Evolutionary conservation across 64 coral and sea anemone genomes (phyloP).

Genomic region (Porites australiensis): DNA sequence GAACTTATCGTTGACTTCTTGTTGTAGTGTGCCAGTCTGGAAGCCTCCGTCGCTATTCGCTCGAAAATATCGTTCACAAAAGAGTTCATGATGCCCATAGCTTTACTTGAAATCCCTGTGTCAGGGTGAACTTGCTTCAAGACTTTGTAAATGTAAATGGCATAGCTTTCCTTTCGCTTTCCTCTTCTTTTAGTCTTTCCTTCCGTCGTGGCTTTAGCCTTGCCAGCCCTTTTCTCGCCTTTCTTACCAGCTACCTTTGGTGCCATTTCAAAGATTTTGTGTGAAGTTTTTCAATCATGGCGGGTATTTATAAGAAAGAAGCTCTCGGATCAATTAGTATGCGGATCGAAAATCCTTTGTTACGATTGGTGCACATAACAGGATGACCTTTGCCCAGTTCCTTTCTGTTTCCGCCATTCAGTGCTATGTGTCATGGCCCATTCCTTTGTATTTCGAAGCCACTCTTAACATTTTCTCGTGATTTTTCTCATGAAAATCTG

Average conservation of each 20-base stretch:
- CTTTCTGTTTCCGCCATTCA: too few species aligned
- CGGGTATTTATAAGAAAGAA: neutral
- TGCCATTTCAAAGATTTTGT: neutral
- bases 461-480: too few species aligned
- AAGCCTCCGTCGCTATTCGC: conserved; percentile 64
- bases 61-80: conserved; percentile 85
- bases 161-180: conserved; percentile 59
- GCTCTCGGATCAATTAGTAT: conserved; percentile 44
- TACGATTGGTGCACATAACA: neutral
- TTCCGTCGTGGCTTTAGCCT: neutral
- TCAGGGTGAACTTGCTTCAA: conserved; percentile 61
- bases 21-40: conserved; percentile 19
- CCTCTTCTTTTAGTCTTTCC: conserved; percentile 5
- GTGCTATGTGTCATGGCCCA: too few species aligned
- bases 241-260: conserved; percentile 43
- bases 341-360: conserved; percentile 32
- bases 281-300: neutral
- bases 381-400: neutral
- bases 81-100: conserved; percentile 76
- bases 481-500: too few species aligned
- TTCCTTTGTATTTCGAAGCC: too few species aligned
- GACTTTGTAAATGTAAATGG: conserved; percentile 63
- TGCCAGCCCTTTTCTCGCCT: conserved; percentile 31
- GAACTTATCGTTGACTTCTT: conserved; percentile 46
- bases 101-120: conserved; percentile 61